Base-by-base conservation (phyloP, 2,113 vertebrate species). In the Phaethornis superciliosus region DNA sequence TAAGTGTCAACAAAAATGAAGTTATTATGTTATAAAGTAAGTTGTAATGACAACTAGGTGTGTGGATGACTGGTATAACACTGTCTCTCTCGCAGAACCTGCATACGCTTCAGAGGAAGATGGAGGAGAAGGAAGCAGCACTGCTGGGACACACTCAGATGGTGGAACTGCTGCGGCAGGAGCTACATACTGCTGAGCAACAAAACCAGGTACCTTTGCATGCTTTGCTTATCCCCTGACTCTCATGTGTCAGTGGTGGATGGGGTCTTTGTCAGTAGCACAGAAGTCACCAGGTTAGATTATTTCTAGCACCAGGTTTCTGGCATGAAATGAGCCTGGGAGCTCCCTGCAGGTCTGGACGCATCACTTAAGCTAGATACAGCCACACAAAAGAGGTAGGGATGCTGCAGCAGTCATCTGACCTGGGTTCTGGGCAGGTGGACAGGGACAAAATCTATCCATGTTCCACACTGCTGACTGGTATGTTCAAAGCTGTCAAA, bases 101-200 rank as follows among this genome's bases (percentile, higher is more conserved):
- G 60, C 76, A 58, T 23, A 60, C 85, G 5, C 96, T 98, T 10
- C 98, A 98, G 96, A 97, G 96, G 24, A 98, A 97, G 15, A 97
- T 98, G 4, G 98, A 99, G 88, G 99, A 99, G 88, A 97, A 98
- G 4, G 98, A 99, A 54, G 98, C 98, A 79, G 96, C 98, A 28
- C 92, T 99, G 19, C 83, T 95, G 35, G 99, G 98, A 68, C 98
- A 97, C 11, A 94, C 98, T 49, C 98, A 98, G 79, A 98, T 98
- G 44, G 94, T 99, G 37, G 98, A 99, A 56, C 93, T 99, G 97
- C 97, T 99, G 65, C 98, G 99, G 88, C 98, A 98, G 91, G 99
- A 99, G 88, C 92, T 99, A 44, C 96, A 72, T 75, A 75, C 93
- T 32, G 98, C 98, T 4, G 99, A 99, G 70, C 97, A 98, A 77